Conservation (phyloP, 2,113 vertebrate genomes). For the Meriones unguiculatus region DNA sequence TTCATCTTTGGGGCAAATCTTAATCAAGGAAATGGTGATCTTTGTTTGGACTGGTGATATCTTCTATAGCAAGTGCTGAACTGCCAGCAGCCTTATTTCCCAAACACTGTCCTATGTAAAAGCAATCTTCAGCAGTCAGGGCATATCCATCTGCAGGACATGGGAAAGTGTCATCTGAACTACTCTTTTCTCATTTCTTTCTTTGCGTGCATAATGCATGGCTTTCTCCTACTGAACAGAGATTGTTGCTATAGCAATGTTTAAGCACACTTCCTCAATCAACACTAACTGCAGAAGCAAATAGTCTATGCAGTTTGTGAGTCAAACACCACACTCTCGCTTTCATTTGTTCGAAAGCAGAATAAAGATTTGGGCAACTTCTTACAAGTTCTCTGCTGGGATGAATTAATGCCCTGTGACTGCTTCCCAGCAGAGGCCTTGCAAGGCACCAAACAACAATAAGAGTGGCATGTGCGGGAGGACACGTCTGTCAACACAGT, state of each 20-base stretch:
- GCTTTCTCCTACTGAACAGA: conserved; percentile 79
- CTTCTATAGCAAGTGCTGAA: conserved; percentile 73
- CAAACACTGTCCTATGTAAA: conserved; percentile 76
- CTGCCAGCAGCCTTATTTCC: conserved; percentile 66
- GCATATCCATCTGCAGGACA: conserved; percentile 66
- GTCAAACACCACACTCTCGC: conserved; percentile 48
- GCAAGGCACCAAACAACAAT: neutral
- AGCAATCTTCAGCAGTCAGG: conserved; percentile 74
- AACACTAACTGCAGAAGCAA: conserved; percentile 83
- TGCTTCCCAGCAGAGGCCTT: neutral
- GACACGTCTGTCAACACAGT: neutral
- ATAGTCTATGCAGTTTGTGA: conserved; percentile 73
- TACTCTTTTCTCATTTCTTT: conserved; percentile 75
- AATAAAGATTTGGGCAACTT: conserved; percentile 71
- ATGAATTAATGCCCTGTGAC: conserved; percentile 54
- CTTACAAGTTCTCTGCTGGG: conserved; percentile 26
- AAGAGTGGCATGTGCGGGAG: neutral
- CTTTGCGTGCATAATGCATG: conserved; percentile 80
- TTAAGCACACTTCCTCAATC: conserved; percentile 84
- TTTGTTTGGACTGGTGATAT: conserved; percentile 75
- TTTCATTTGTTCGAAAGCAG: conserved; percentile 53
- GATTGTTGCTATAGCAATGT: conserved; percentile 88
- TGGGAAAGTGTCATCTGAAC: conserved; percentile 73
- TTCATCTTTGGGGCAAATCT: conserved; percentile 70
- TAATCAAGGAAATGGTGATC: conserved; percentile 65